phyloP scores from a whole-genome alignment of 2,888 invertebrate genomes.

The Yponomeuta sedellus region DNA sequence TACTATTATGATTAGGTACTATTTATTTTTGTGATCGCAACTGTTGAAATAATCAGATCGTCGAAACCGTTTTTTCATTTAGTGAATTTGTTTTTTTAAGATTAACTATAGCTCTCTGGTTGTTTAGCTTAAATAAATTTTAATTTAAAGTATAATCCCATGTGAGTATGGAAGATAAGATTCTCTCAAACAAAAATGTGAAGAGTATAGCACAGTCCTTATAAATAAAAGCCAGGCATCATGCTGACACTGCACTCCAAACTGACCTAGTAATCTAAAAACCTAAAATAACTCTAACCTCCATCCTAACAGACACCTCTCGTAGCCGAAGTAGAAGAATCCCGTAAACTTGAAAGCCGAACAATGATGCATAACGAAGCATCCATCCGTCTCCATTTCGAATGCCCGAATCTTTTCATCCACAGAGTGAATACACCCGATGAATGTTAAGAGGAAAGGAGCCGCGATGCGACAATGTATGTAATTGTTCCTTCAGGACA shows the following conservation, averaged over 20 bases:
- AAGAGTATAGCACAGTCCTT: too few relatives aligned
- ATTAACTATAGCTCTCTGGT: too few relatives aligned
- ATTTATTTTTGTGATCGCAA: too few relatives aligned
- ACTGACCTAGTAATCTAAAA: not conserved
- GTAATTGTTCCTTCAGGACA: slow-evolving; percentile 35
- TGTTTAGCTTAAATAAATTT: too few relatives aligned
- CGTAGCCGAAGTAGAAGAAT: not conserved
- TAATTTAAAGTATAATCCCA: too few relatives aligned
- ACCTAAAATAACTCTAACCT: not conserved
- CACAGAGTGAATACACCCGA: slow-evolving; percentile 16
- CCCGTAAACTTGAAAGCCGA: not conserved
- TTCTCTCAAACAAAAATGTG: too few relatives aligned
- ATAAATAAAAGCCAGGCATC: too few relatives aligned
- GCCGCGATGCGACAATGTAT: slow-evolving; percentile 45
- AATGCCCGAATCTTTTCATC: not conserved
- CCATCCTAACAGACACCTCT: not conserved
- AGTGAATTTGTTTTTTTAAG: too few relatives aligned
- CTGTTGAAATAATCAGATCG: too few relatives aligned
- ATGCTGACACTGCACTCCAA: not conserved
- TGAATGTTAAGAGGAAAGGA: slow-evolving; percentile 40
- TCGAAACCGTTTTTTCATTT: too few relatives aligned
- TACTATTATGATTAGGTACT: too few relatives aligned
- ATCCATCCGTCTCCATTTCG: not conserved
- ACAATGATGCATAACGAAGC: not conserved
- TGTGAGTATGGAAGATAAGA: too few relatives aligned